Base-by-base conservation (phyloP, 2,113 vertebrate genomes). In the Lepus americanus region DNA sequence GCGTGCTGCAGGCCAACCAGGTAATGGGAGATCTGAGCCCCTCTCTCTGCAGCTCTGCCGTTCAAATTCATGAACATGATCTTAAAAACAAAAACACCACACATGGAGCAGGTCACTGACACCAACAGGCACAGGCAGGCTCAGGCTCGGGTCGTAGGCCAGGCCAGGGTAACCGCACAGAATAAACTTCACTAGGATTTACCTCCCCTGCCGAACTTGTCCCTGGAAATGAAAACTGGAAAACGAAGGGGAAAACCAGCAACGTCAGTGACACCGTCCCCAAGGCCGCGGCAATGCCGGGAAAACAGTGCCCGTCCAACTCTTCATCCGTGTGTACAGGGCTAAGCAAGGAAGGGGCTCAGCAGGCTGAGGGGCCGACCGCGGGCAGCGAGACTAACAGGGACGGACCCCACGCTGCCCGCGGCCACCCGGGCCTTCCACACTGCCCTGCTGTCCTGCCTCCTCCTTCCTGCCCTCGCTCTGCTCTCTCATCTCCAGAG, bases 141-240 rank as follows among this genome's bases (percentile, higher is more conserved):
- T 59, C 55, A 16, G 55, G 55, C 14, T 59, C 12, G 2, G 55
- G 17, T 49, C 77, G 27, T 29, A 17, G 44, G 25, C 6, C 53
- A 67, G 19, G 22, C 27, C 31, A 84, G 87, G 17, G 22, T 84
- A 77, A 90, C 78, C 39, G 79, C 27, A 86, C 0, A 67, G 22
- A 59, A 79, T 64, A 73, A 0, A 36, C 55, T 91, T 66, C 79
- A 51, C 33, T 80, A 63, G 39, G n/a, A 94, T 81, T 79, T 55
- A 91, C 29, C 6, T 33, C 90, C 13, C 79, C 36, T 87, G 79
- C 33, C 64, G 82, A 67, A 78, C 66, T 88, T 22, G 9, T 49
- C 95, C 66, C 83, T 87, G 76, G 77, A 96, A 86, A 78, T 33
- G 20, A 79, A 97, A 53, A 73, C 70, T 59, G 5, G n/a, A 49